Evolutionary conservation across 2,113 vertebrate species (phyloP), one percentile per base, ranked within the genome.

Genomic region (Corythoichthys haematopterus): DNA sequence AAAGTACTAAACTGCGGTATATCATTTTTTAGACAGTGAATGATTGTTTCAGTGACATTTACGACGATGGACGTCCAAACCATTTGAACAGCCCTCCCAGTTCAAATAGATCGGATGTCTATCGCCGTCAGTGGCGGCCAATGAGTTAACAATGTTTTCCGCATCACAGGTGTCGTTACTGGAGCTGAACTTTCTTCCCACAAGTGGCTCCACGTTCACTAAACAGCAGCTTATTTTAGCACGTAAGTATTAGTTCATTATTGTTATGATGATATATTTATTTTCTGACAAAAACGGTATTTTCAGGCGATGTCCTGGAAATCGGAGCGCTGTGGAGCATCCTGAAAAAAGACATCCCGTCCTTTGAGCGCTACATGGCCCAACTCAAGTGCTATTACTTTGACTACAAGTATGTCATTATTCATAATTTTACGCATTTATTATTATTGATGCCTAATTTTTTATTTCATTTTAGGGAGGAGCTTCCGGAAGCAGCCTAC

Each of bases 371-470:
- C 85, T 98, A 98, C 85, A 96, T 97, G 94, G 95, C 96, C 1
- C 96, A 97, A 80, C 92, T 98, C 16, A 98, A 97, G 72, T 98
- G 96, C 83, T 98, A 98, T 88, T 98, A 98, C 86, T 98, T 97
- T 79, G 95, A 98, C 80, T 97, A 98, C 92, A 96, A 95, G 96
- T 98, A 92, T 92, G 35, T 0, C 51, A 38, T 2, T 7, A 28
- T 28, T 28, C 20, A 28, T 28, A 28, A 28, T 28, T 28, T 28
- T 28, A 28, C 20, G 20, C 16, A 50, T 59, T 72, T 36, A 2
- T 7, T 28, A 28, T n/a, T 45, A 4, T 48, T 9, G 58, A 12
- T 11, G 2, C 72, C 13, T 60, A 40, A 16, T 7, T 43, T 61
- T 5, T 47, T 14, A 11, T 7, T 33, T 47, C 15, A 5, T 7